Evolutionary conservation across 2,113 vertebrate genomes (phyloP).

Genomic region (Apeltes quadracus): DNA sequence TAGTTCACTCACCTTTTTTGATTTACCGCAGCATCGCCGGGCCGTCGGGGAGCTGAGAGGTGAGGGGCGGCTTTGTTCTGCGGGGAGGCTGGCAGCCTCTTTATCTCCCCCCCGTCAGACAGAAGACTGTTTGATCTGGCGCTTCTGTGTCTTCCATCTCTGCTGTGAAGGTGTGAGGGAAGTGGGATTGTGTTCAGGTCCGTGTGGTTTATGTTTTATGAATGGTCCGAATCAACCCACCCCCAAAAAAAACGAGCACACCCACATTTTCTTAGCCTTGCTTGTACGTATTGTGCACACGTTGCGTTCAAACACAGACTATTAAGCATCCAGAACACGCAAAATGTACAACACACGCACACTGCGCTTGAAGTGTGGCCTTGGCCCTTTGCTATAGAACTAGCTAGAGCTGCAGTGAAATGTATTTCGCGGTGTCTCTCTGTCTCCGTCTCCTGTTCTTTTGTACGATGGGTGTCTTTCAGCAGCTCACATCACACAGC

Average conservation of each 20-base stretch:
- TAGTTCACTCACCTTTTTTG: conserved; percentile 69
- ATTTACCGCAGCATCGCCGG: conserved; percentile 61
- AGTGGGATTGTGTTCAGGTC: conserved; percentile 21
- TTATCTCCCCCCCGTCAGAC: conserved; percentile 78
- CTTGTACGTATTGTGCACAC: neutral
- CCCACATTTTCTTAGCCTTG: conserved; percentile 2
- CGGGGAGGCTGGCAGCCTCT: conserved; percentile 71
- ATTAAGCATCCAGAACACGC: conserved; percentile 10
- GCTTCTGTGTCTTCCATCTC: conserved; percentile 60
- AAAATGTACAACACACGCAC: neutral
- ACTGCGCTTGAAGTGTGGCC: conserved; percentile 50
- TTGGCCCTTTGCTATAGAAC: conserved; percentile 41
- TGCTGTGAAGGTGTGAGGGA: conserved; percentile 58
- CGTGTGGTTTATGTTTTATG: conserved; percentile 23
- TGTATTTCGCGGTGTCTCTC: conserved; percentile 45
- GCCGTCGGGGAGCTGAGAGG: conserved; percentile 69
- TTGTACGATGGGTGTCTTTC: conserved; percentile 68
- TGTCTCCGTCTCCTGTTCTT: conserved; percentile 57
- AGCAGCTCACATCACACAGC: conserved; percentile 76
- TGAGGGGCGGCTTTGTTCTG: conserved; percentile 76
- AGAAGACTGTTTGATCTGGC: conserved; percentile 77
- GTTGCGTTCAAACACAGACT: conserved; percentile 8
- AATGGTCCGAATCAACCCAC: neutral
- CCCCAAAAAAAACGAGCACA: neutral
- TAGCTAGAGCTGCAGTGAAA: conserved; percentile 38